Evolutionary conservation across 2,888 invertebrate genomes (phyloP).

Genomic region (Polydrusus cervinus): DNA sequence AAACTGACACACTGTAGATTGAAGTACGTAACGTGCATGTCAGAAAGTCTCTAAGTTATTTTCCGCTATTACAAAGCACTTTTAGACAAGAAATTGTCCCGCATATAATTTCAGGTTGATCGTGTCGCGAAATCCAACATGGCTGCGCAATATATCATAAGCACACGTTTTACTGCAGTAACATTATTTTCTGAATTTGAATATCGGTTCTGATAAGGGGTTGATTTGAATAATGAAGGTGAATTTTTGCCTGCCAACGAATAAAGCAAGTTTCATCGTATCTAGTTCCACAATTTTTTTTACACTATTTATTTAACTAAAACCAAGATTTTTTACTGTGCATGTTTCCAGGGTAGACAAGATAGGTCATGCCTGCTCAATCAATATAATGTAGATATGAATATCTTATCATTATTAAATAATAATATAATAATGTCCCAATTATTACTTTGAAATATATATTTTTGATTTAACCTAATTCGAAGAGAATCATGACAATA

Average conservation of each 20-base stretch:
- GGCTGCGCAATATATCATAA: slow-evolving; percentile 71
- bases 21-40: neutral
- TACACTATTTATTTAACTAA: too few relatives aligned
- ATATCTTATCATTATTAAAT: too few relatives aligned
- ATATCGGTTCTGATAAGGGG: slow-evolving; percentile 68
- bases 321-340: too few relatives aligned
- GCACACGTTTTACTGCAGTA: slow-evolving; percentile 68
- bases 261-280: neutral
- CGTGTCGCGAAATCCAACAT: slow-evolving; percentile 69
- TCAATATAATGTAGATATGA: too few relatives aligned
- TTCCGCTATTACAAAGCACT: slow-evolving; percentile 16
- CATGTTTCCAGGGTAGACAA: too few relatives aligned
- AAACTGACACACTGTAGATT: neutral
- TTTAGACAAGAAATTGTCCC: slow-evolving; percentile 54
- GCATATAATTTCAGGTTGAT: slow-evolving; percentile 63
- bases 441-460: too few relatives aligned
- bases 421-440: too few relatives aligned
- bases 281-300: too few relatives aligned
- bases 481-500: too few relatives aligned
- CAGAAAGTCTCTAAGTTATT: slow-evolving; percentile 6
- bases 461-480: too few relatives aligned
- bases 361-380: too few relatives aligned
- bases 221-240: slow-evolving; percentile 71
- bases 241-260: slow-evolving; percentile 38
- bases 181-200: slow-evolving; percentile 71